A percentile compares a stretch with the other conserved stretches of the same genome.
Conservation (phyloP, 2,797 vertebrate species). For the Choloepus didactylus region DNA sequence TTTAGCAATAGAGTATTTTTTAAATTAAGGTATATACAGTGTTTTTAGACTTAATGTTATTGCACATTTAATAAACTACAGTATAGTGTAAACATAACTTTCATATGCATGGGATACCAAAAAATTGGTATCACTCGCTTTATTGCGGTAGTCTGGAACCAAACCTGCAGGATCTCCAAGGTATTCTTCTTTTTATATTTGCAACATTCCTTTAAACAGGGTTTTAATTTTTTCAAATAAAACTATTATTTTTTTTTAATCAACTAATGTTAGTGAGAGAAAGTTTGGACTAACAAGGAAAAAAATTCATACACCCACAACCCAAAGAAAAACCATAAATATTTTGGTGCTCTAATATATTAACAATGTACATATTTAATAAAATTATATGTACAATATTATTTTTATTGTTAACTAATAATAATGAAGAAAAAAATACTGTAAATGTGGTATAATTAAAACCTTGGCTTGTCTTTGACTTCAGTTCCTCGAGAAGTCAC, state of each 20-base stretch:
- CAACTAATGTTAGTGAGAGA: neutral
- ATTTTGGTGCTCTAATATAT: neutral
- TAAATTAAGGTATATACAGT: too few relatives aligned
- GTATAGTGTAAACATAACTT: too few relatives aligned
- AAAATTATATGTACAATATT: neutral
- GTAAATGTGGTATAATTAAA: too few relatives aligned
- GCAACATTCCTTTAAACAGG: neutral
- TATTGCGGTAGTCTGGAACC: too few relatives aligned
- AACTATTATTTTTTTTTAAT: neutral
- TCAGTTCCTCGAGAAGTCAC: too few relatives aligned
- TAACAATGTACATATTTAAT: neutral
- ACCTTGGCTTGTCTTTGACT: too few relatives aligned
- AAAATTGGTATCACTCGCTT: too few relatives aligned
- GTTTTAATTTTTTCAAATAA: neutral
- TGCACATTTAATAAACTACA: too few relatives aligned
- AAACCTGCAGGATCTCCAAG: too few relatives aligned
- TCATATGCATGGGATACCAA: too few relatives aligned
- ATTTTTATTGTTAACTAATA: neutral
- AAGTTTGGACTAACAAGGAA: neutral
- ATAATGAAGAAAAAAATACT: neutral
- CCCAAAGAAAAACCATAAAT: neutral
- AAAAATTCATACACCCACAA: neutral
- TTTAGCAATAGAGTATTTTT: too few relatives aligned
- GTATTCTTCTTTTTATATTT: neutral
- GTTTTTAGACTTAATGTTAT: too few relatives aligned